phyloP scores from a whole-genome alignment of 2,888 invertebrate genomes.

The Alsophila aescularia region DNA sequence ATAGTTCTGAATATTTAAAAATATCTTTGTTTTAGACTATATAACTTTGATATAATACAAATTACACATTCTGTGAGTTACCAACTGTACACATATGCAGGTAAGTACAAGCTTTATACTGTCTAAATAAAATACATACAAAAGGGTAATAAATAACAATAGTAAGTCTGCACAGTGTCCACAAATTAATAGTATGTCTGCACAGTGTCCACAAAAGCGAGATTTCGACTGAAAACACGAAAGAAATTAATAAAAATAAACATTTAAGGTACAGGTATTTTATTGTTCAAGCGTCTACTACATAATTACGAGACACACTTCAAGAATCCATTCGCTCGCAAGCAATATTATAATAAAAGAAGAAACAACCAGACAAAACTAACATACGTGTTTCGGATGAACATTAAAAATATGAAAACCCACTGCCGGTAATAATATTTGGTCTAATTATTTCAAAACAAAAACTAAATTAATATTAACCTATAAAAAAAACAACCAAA shows the following conservation, averaged over 20 bases:
- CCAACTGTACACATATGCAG: conserved; percentile 31
- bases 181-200: neutral
- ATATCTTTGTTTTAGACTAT: conserved; percentile 33
- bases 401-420: conserved; percentile 56
- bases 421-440: conserved; percentile 67
- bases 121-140: conserved; percentile 10
- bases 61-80: conserved; percentile 32
- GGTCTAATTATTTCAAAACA: conserved; percentile 55
- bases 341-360: conserved; percentile 59
- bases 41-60: conserved; percentile 34
- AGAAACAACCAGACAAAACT: conserved; percentile 65
- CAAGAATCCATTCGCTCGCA: conserved; percentile 60
- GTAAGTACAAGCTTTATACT: neutral
- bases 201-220: neutral
- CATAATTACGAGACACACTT: conserved; percentile 70
- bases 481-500: conserved; percentile 34
- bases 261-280: conserved; percentile 76
- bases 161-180: neutral
- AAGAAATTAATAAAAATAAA: conserved; percentile 47
- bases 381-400: conserved; percentile 57
- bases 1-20: conserved; percentile 37
- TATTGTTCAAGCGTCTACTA: conserved; percentile 83
- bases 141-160: neutral
- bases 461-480: conserved; percentile 37
- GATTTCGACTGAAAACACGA: neutral